Base-by-base conservation (phyloP, 2,888 invertebrate genomes). In the Ommatoiulus sabulosus region DNA sequence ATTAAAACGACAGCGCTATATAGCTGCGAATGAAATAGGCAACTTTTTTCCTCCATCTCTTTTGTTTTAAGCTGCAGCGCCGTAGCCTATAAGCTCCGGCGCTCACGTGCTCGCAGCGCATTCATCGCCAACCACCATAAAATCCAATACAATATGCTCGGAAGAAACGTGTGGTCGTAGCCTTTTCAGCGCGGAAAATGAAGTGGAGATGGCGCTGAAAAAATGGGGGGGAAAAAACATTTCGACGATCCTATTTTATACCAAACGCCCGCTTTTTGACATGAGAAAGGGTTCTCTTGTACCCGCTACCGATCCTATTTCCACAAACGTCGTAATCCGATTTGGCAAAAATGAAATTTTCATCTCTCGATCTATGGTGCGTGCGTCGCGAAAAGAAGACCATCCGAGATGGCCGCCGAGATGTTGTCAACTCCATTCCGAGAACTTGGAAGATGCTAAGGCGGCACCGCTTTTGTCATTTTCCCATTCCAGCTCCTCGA, bases 311-410 rank as follows among this genome's bases (percentile, higher is more conserved):
- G 10, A 80, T 80, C 80, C 35, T 80, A 80, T 80, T 80, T 80
- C 80, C 80, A 80, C 80, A 80, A 80, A 35, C 80, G 80, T 35
- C 80, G 80, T 80, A 80, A 80, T 80, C 80, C 80, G 80, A 80
- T 80, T 80, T 80, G 12, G 80, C 35, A 35, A 80, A 80, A 80
- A 80, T 80, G 80, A 80, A 80, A 80, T 35, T 80, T 80, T 80
- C 80, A 80, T 80, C 80, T 35, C 35, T 24, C 24, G 80, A 80
- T 80, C 8, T 80, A 35, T 80, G 1, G 80, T 12, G 12, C 52
- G 12, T 52, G 52, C 8, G n/a, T n/a, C n/a, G n/a, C n/a, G n/a
- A 52, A 52, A 52, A 52, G 12, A 52, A n/a, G n/a, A n/a, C n/a
- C n/a, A n/a, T n/a, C n/a, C n/a, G n/a, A n/a, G n/a, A 12, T 48